Percentiles rank a stretch among this genome's conserved stretches.
phyloP scores from a whole-genome alignment of 2,113 vertebrate genomes.

The Euleptes europaea region DNA sequence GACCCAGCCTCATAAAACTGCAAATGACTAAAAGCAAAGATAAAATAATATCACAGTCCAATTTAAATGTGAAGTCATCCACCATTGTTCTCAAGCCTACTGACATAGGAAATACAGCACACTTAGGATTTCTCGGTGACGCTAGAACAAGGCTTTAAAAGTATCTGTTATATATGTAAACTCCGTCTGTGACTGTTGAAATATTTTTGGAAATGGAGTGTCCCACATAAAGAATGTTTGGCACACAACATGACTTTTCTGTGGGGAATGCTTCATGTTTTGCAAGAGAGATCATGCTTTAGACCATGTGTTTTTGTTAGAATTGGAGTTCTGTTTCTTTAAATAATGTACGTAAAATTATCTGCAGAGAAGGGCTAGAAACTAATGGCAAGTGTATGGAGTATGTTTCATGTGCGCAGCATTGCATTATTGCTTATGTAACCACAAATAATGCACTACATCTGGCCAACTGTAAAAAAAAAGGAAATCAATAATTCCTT shows the following conservation, averaged over 20 bases:
- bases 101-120: background rate
- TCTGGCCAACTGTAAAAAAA: conserved; percentile 49
- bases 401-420: conserved; percentile 28
- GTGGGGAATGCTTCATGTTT: conserved; percentile 25
- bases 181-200: conserved; percentile 31
- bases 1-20: too few relatives aligned
- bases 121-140: conserved; percentile 46
- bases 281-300: conserved; percentile 15
- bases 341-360: conserved; percentile 61
- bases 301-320: conserved; percentile 49
- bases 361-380: conserved; percentile 41
- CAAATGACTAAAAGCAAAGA: background rate
- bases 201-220: conserved; percentile 52
- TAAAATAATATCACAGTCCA: background rate
- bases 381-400: conserved; percentile 42
- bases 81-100: conserved; percentile 39
- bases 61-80: conserved; percentile 39
- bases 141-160: conserved; percentile 59
- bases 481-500: conserved; percentile 41
- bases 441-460: conserved; percentile 53
- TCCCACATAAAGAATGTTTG: conserved; percentile 41
- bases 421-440: conserved; percentile 41
- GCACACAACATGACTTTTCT: conserved; percentile 1
- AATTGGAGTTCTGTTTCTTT: conserved; percentile 44
- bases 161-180: conserved; percentile 51